phyloP scores from a whole-genome alignment of 1,140 invertebrate genomes.

The Brachionus koreanus region DNA sequence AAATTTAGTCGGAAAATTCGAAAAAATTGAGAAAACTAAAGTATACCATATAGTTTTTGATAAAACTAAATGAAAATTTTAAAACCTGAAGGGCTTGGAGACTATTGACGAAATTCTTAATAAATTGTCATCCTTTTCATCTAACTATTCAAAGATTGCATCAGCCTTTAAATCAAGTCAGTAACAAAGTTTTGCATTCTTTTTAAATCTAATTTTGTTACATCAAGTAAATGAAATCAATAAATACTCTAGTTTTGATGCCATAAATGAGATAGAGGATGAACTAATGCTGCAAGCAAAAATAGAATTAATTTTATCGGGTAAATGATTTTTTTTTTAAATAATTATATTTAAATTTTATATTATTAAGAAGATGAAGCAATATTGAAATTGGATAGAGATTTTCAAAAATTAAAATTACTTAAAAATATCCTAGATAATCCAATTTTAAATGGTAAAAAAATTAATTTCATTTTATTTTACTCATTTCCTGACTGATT shows the following conservation, averaged over 20 bases:
- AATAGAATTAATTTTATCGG: slow-evolving; percentile 29
- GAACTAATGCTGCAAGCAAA: slow-evolving; percentile 17
- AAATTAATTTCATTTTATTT: neutral
- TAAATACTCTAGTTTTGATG: slow-evolving; percentile 14
- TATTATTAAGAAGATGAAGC: neutral
- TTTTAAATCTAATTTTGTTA: neutral
- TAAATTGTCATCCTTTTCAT: neutral
- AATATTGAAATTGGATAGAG: neutral
- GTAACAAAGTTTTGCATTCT: neutral
- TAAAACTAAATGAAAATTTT: neutral
- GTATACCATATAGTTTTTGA: neutral
- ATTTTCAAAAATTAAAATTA: slow-evolving; percentile 14
- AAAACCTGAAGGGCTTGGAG: neutral
- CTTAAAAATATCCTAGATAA: neutral
- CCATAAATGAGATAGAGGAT: slow-evolving; percentile 8
- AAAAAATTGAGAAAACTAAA: neutral
- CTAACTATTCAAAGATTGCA: neutral
- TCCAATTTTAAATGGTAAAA: slow-evolving; percentile 29
- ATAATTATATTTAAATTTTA: neutral
- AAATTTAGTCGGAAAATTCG: slow-evolving; percentile 20
- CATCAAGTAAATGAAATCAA: slow-evolving; percentile 17
- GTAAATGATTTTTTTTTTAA: neutral
- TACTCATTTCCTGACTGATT: neutral
- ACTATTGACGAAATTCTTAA: neutral
- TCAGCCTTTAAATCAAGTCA: neutral